These are phyloP conservation scores for Zoanthus sansibaricus DNA, from an alignment of 92 coral and sea anemone genomes.

Conservation along the genomic window DNA sequence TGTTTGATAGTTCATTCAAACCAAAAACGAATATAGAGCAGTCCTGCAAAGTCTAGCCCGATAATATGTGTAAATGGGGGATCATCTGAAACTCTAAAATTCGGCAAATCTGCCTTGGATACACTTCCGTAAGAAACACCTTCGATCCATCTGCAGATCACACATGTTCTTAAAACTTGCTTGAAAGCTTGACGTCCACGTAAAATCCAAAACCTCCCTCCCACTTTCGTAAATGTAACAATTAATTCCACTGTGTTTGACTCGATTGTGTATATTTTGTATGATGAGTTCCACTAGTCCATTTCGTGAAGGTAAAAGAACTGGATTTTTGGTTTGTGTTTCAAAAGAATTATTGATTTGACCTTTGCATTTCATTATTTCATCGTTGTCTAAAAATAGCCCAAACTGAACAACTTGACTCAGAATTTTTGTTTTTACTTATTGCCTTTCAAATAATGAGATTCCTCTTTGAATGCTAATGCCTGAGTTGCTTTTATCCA, in stretches of 20 bases:
- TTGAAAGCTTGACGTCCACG: conserved; percentile 65
- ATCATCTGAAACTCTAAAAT: no score
- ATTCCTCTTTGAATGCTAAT: conserved; percentile 48
- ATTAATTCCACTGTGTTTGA: conserved; percentile 60
- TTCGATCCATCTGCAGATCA: conserved; percentile 59
- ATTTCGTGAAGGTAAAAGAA: conserved; percentile 63
- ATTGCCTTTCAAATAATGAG: conserved; percentile 48
- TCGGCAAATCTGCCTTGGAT: conserved; percentile 51
- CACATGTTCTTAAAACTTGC: conserved; percentile 55
- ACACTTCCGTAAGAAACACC: conserved; percentile 49
- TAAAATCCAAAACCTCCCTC: conserved; percentile 70
- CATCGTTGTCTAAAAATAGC: conserved; percentile 61
- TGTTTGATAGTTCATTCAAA: background rate
- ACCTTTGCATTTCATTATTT: conserved; percentile 61
- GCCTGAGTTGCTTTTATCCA: conserved; percentile 61
- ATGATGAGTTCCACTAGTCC: conserved; percentile 49
- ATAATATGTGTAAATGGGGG: conserved; percentile 41
- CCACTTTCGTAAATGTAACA: no score
- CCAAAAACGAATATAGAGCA: conserved; percentile 23
- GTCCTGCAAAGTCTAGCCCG: conserved; percentile 57
- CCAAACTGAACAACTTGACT: conserved; percentile 64
- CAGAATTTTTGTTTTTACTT: conserved; percentile 45
- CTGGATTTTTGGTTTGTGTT: conserved; percentile 56
- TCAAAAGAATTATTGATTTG: conserved; percentile 65
- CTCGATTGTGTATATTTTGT: conserved; percentile 46